Evolutionary conservation across 1,140 invertebrate genomes (phyloP).

Genomic region (Sitobion miscanthi): DNA sequence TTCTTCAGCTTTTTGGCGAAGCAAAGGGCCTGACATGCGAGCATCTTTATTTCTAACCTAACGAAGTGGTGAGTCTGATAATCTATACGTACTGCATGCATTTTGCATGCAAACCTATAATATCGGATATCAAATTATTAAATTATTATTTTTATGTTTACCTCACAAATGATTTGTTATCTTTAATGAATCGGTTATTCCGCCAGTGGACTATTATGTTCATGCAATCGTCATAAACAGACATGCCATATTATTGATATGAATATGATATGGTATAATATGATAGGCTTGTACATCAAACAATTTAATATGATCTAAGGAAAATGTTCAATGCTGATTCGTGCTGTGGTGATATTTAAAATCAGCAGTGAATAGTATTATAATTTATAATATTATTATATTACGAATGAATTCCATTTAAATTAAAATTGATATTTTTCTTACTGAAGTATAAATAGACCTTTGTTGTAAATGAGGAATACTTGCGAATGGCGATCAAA

Average conservation of each 20-base stretch:
- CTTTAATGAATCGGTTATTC: not conserved
- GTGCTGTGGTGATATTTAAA: not conserved
- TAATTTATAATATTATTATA: too few species aligned
- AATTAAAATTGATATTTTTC: not conserved
- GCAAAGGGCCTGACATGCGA: not conserved
- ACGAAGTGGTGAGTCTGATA: too few species aligned
- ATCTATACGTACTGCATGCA: not conserved
- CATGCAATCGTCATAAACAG: not conserved
- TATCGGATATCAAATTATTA: not conserved
- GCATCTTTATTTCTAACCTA: not conserved
- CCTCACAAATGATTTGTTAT: not conserved
- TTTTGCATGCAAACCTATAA: not conserved
- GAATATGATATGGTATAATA: not conserved
- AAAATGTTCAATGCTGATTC: not conserved
- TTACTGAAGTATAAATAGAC: not conserved
- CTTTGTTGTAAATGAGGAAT: not conserved
- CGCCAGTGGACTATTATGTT: not conserved
- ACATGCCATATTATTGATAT: not conserved
- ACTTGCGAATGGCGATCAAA: not conserved
- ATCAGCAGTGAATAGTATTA: not conserved
- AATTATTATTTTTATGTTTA: not conserved
- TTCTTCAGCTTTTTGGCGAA: conserved; percentile 12
- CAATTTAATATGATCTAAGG: not conserved
- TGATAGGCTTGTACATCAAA: not conserved
- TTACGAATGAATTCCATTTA: not conserved